Percentiles rank a stretch among this genome's conserved stretches.
Evolutionary conservation across 2,888 invertebrate genomes (phyloP).

Genomic region (Saturnia pavonia): DNA sequence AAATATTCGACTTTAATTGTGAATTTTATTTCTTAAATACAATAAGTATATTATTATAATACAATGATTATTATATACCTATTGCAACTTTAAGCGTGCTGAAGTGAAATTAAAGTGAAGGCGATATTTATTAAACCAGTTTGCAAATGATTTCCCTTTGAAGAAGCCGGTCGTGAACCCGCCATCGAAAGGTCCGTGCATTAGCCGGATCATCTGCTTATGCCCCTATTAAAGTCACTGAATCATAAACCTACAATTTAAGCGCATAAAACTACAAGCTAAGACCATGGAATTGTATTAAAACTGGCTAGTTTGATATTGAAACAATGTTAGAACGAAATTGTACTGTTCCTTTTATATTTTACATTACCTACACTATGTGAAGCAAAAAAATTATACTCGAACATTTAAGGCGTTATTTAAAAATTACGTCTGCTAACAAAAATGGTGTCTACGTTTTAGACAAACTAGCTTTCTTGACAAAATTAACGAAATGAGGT

Average conservation of each 20-base stretch:
- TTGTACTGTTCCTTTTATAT: not conserved
- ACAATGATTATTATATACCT: too few species aligned
- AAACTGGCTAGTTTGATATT: not conserved
- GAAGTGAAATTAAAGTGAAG: not conserved
- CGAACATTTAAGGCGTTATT: not conserved
- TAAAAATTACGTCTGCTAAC: not conserved
- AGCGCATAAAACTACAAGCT: not conserved
- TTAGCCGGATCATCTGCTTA: slow-evolving; percentile 56
- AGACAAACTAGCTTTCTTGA: not conserved
- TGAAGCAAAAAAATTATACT: not conserved
- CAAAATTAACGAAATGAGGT: not conserved
- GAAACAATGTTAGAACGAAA: not conserved
- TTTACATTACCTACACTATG: not conserved
- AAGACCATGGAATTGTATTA: slow-evolving; percentile 10
- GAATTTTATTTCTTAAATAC: not conserved
- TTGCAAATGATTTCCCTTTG: slow-evolving; percentile 66
- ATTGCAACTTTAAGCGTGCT: not conserved
- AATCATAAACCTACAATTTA: slow-evolving; percentile 32
- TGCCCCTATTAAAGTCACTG: slow-evolving; percentile 44
- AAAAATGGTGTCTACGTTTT: not conserved
- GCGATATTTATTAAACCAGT: slow-evolving; percentile 60
- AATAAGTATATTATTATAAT: not conserved
- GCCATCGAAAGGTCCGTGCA: slow-evolving; percentile 48
- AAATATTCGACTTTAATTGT: not conserved
- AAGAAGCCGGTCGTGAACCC: slow-evolving; percentile 53